A percentile compares a stretch with the other conserved stretches of the same genome.
phyloP scores from a whole-genome alignment of 2,797 vertebrate species.

The Steatocranus sp. region DNA sequence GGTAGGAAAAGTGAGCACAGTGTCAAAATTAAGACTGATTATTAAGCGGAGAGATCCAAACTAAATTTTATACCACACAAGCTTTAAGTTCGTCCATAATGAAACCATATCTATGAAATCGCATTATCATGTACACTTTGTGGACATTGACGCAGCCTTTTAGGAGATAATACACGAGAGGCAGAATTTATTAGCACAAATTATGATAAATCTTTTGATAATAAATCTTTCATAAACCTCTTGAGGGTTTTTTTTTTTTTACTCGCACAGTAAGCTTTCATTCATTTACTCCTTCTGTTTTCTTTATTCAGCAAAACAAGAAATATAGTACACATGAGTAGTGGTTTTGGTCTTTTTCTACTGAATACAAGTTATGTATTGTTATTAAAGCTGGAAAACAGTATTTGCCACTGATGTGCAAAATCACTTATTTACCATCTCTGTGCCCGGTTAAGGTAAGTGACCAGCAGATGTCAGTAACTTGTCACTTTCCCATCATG shows the following conservation, averaged over 20 bases:
- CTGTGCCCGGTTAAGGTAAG: background rate
- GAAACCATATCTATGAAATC: background rate
- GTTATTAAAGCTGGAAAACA: background rate
- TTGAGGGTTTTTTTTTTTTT: background rate
- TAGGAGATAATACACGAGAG: background rate
- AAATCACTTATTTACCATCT: background rate
- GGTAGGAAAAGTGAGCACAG: background rate
- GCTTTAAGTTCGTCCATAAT: background rate
- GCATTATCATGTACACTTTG: accelerated
- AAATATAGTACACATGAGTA: background rate
- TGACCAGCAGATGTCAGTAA: background rate
- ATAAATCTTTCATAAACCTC: background rate
- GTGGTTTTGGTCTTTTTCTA: background rate
- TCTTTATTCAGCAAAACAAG: background rate
- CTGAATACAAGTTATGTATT: background rate
- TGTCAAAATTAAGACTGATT: background rate
- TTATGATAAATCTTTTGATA: background rate
- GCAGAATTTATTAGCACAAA: background rate
- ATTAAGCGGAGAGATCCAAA: background rate
- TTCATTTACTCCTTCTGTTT: background rate
- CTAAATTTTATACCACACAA: background rate
- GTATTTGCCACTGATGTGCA: background rate
- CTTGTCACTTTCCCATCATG: background rate
- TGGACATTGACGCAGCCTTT: background rate
- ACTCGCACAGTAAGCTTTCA: background rate